Conservation (phyloP, 2,797 vertebrate species). For the Arrhamphus sclerolepis region DNA sequence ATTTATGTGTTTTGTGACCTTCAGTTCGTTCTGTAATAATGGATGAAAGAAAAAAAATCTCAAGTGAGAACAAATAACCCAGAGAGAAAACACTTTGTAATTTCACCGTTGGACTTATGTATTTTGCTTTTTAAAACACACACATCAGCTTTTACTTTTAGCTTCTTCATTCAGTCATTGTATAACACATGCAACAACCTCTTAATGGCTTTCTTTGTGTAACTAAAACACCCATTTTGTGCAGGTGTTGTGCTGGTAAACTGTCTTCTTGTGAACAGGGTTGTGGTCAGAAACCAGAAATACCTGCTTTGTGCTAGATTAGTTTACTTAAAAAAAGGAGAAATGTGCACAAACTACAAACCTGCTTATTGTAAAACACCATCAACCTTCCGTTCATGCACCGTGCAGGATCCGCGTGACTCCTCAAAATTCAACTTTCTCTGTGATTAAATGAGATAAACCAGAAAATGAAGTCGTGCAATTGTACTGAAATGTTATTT, state of each 20-base stretch:
- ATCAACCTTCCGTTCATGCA: not conserved
- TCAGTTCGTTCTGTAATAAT: slow-evolving; percentile 12
- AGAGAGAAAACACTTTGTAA: not conserved
- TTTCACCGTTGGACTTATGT: not conserved
- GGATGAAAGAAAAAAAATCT: slow-evolving; percentile 1
- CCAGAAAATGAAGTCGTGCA: slow-evolving; percentile 2
- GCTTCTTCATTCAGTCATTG: not conserved
- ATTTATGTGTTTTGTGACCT: slow-evolving; percentile 37
- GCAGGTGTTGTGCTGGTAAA: slow-evolving; percentile 26
- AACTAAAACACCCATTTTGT: slow-evolving; percentile 22
- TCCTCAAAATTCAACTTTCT: slow-evolving; percentile 16
- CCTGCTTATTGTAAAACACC: not conserved
- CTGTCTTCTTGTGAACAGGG: not conserved
- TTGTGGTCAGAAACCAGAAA: slow-evolving; percentile 59
- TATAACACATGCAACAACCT: slow-evolving; percentile 49
- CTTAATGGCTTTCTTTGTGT: slow-evolving; percentile 16
- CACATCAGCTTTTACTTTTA: not conserved
- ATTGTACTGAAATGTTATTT: not conserved
- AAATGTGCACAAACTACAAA: slow-evolving; percentile 8
- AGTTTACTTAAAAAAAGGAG: slow-evolving; percentile 28
- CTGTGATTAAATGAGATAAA: slow-evolving; percentile 1
- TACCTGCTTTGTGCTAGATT: slow-evolving; percentile 58
- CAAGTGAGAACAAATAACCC: slow-evolving; percentile 30
- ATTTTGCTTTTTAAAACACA: not conserved
- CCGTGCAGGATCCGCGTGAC: not conserved